Evolutionary conservation across 2,888 invertebrate genomes (phyloP), one percentile per base, ranked within the genome.

Genomic region (Stenurella melanura): DNA sequence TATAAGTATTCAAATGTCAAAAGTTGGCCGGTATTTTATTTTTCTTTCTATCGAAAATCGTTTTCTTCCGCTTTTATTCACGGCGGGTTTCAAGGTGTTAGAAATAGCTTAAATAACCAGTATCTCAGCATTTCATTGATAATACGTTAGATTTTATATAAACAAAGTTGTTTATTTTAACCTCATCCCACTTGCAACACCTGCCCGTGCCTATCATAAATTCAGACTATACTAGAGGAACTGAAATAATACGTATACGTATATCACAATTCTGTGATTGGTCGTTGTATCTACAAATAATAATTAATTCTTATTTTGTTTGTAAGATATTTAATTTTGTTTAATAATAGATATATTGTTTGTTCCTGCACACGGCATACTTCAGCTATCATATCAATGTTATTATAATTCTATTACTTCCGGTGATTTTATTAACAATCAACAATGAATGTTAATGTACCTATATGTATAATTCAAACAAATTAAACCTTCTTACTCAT

Each of bases 391-490:
- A 63, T 72, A 72, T 72, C 72, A 63, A 50, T 61, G 58, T 72
- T 61, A 61, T 72, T 54, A 50, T 60, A 61, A 60, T 72, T 61
- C 18, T 26, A 61, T 63, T 42, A 72, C 63, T 72, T 72, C 72
- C 72, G 72, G 72, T 72, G 72, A 63, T 30, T 63, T 69, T 63
- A 60, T 50, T 63, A 61, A 63, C 72, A 21, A 58, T 58, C 21
- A 58, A 58, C 21, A 58, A 60, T 60, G 30, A 26, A 21, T 60
- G 26, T 60, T 60, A 21, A 60, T 26, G 19, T 60, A n/a, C n/a
- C n/a, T n/a, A 60, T 60, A 60, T 60, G 60, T 60, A n/a, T 60
- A 50, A 50, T 50, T 50, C 50, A 50, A 50, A 50, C 50, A 50
- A 50, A 50, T 50, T 50, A 6, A n/a, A 6, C 12, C n/a, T 50